These are phyloP conservation scores for Syngnathus acus DNA, from an alignment of 2,797 vertebrate species.

Conservation along the genomic window DNA sequence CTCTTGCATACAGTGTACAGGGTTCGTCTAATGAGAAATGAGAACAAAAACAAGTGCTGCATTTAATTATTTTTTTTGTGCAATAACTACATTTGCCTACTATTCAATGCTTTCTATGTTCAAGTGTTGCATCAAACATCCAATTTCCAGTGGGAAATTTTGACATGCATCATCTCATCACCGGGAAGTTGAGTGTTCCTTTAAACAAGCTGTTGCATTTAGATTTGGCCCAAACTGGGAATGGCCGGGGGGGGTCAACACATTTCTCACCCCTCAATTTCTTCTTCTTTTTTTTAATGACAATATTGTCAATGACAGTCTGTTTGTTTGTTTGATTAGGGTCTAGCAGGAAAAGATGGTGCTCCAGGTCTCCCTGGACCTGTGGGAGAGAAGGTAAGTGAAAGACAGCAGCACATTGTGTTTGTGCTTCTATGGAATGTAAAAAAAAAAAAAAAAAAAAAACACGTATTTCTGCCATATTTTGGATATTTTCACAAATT, in stretches of 20 bases:
- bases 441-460: not conserved
- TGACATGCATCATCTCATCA: conserved; percentile 11
- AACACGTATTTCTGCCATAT: not conserved
- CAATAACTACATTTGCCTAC: not conserved
- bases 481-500: not conserved
- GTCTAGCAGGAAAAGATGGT: conserved; percentile 72
- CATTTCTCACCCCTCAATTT: not conserved
- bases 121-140: conserved; percentile 3
- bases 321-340: conserved; percentile 54
- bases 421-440: not conserved
- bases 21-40: no score
- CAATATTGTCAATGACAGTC: not conserved
- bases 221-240: conserved; percentile 17
- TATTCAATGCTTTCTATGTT: not conserved
- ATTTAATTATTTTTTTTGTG: no score
- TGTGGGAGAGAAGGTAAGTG: conserved; percentile 48
- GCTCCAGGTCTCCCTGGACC: conserved; percentile 42
- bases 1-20: no score
- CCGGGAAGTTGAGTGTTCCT: conserved; percentile 23
- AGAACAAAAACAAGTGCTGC: no score
- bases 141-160: not conserved
- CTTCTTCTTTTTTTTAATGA: not conserved
- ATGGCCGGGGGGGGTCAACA: conserved; percentile 19
- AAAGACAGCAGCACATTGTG: not conserved
- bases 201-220: conserved; percentile 15